Evolutionary conservation across 2,113 vertebrate species (phyloP).

Genomic region (Myanophis thanlyinensis): DNA sequence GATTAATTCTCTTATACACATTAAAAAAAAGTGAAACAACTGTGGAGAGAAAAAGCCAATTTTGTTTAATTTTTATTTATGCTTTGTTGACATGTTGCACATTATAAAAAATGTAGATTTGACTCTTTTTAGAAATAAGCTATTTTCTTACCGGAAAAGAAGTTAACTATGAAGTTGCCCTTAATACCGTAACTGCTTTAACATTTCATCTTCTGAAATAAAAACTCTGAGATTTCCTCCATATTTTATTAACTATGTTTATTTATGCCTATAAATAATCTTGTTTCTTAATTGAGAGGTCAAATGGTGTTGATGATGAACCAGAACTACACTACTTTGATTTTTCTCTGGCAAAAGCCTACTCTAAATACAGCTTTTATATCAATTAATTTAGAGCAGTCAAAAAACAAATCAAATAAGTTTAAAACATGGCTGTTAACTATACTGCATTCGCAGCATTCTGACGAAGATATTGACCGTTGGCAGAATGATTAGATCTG

Average conservation of each 20-base stretch:
- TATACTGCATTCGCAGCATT: neutral
- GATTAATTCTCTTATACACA: neutral
- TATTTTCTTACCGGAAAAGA: neutral
- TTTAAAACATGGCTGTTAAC: neutral
- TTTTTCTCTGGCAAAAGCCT: neutral
- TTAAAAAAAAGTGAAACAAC: neutral
- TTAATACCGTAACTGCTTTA: neutral
- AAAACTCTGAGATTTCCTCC: neutral
- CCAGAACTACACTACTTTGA: neutral
- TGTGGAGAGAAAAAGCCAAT: neutral
- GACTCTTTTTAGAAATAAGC: neutral
- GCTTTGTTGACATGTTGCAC: neutral
- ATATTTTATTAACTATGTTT: neutral
- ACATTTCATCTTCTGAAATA: neutral
- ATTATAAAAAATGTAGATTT: neutral
- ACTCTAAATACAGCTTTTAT: slow-evolving; percentile 7
- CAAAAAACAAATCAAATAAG: neutral
- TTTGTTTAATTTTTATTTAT: neutral
- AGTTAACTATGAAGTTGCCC: neutral
- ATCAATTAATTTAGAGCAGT: neutral
- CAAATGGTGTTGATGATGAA: neutral
- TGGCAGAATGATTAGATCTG: neutral
- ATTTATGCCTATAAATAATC: neutral
- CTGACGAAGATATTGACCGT: neutral
- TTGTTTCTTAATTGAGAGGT: neutral